These are phyloP conservation scores for Leucoraja erinaceus DNA, from an alignment of 2,113 vertebrate species.

Conservation along the genomic window DNA sequence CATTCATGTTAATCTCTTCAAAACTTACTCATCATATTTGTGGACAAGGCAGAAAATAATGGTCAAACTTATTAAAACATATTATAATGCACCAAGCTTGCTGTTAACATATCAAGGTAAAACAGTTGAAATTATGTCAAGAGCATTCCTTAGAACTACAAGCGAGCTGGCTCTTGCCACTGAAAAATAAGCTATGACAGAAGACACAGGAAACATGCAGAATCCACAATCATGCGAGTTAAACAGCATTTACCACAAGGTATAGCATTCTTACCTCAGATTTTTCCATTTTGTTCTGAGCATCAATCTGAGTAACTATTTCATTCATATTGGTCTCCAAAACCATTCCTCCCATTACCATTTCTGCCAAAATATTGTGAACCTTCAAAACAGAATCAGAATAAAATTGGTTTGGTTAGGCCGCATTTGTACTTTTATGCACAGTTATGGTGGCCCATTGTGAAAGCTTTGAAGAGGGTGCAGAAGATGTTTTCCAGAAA, in stretches of 20 bases:
- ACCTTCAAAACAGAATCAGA: constrained; percentile 59
- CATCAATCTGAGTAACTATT: constrained; percentile 94
- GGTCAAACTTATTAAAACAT: background rate
- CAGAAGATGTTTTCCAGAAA: too few relatives aligned
- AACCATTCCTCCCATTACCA: constrained; percentile 99
- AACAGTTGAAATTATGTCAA: background rate
- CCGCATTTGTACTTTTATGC: too few relatives aligned
- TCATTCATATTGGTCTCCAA: constrained; percentile 99
- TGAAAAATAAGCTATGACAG: background rate
- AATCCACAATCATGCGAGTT: background rate
- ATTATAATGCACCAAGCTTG: background rate
- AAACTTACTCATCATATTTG: background rate
- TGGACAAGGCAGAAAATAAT: background rate
- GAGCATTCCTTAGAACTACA: background rate
- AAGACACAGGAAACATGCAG: background rate
- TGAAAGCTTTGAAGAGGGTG: too few relatives aligned
- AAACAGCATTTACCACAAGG: background rate
- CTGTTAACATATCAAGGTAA: background rate
- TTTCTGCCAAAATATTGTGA: constrained; percentile 96
- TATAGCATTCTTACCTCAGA: constrained; percentile 78
- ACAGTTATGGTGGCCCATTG: too few relatives aligned
- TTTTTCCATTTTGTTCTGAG: constrained; percentile 96
- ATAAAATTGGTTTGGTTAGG: background rate
- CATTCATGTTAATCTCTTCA: background rate
- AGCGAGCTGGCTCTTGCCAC: background rate